These are phyloP conservation scores for Dasysyrphus albostriatus DNA, from an alignment of 2,888 invertebrate genomes.

Conservation along the genomic window DNA sequence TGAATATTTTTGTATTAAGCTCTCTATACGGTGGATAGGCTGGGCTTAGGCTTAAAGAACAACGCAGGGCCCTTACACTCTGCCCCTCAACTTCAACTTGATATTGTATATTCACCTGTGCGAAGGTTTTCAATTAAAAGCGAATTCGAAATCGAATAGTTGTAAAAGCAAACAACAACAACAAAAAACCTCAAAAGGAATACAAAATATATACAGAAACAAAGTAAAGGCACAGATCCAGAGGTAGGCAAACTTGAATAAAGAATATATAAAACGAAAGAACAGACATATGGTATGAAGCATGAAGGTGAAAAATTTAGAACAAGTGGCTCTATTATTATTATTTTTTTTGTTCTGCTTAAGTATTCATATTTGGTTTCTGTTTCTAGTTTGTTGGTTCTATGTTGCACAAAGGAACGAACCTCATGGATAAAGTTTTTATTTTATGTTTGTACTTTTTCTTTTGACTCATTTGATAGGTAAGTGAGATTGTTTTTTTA, in stretches of 20 bases:
- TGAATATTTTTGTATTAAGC: conserved; percentile 7
- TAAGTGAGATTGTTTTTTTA: conserved; percentile 26
- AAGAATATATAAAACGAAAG: conserved; percentile 7
- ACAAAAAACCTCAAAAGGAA: conserved; percentile 23
- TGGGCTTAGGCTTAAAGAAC: conserved; percentile 12
- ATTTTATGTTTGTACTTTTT: conserved; percentile 19
- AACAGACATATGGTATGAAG: conserved; percentile 30
- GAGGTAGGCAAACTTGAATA: not conserved
- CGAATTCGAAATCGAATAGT: conserved; percentile 52
- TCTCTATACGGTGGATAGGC: not conserved
- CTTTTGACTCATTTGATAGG: conserved; percentile 42
- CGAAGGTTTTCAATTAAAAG: conserved; percentile 40
- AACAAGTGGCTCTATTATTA: conserved; percentile 54
- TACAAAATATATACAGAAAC: not conserved
- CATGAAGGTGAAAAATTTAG: conserved; percentile 64
- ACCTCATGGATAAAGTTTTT: conserved; percentile 26
- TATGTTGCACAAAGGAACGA: conserved; percentile 43
- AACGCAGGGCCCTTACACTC: not conserved
- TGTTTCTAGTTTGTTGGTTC: conserved; percentile 47
- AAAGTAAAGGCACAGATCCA: not conserved
- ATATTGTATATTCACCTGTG: conserved; percentile 23
- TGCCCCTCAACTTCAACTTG: conserved; percentile 61
- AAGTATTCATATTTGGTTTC: conserved; percentile 53
- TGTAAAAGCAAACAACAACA: not conserved
- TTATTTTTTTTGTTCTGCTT: conserved; percentile 38